Percentiles rank a stretch among this genome's conserved stretches.
These are phyloP conservation scores for Donacobius atricapilla DNA, from an alignment of 2,113 vertebrate genomes.

Conservation along the genomic window DNA sequence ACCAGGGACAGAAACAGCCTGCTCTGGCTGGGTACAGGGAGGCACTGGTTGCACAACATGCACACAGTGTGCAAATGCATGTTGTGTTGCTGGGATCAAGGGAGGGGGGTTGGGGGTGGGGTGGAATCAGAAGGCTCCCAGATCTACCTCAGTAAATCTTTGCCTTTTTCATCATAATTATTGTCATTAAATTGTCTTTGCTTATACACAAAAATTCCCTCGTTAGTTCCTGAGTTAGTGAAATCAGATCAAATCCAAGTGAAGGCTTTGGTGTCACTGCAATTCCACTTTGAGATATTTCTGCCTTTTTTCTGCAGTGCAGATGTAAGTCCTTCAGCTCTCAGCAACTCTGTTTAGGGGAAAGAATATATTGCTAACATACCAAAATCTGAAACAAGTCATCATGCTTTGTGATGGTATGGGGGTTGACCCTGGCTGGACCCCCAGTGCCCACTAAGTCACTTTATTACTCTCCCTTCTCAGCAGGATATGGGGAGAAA, in stretches of 20 bases:
- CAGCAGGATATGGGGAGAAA: not conserved
- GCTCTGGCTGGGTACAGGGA: not conserved
- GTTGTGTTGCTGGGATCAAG: not conserved
- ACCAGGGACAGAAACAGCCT: not conserved
- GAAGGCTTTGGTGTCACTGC: not conserved
- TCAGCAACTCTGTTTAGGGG: not conserved
- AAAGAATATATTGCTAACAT: not conserved
- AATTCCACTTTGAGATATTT: not conserved
- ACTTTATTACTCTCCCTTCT: not conserved
- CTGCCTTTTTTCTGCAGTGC: not conserved
- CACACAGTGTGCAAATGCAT: not conserved
- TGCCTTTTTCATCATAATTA: not conserved
- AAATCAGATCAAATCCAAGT: not conserved
- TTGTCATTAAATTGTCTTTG: not conserved
- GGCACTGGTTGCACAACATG: not conserved
- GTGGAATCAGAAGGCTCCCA: not conserved
- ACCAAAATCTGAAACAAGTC: not conserved
- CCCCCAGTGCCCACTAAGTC: not conserved
- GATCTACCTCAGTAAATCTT: not conserved
- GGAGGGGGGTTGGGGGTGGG: rapidly evolving
- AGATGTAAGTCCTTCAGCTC: not conserved
- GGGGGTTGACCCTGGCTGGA: not conserved
- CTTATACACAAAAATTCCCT: not conserved
- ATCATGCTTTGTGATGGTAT: not conserved
- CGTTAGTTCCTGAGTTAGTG: not conserved